Percentiles rank a stretch among this genome's conserved stretches.
phyloP scores from a whole-genome alignment of 1,140 invertebrate species.

The Aphelenchoides avenae region DNA sequence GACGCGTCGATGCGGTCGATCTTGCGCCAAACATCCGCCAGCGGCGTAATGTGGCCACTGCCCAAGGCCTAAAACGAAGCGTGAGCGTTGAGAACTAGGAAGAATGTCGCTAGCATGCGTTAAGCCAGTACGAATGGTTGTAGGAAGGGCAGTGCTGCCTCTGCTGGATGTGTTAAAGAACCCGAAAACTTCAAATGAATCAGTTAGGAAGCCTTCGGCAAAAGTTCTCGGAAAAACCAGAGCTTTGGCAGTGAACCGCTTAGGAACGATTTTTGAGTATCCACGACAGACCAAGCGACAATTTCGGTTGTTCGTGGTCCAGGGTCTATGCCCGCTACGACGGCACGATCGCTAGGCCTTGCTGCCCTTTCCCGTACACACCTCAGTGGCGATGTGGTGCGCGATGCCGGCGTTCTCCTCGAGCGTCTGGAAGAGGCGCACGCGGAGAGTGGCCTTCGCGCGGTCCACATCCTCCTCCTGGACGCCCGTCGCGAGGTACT shows the following conservation, averaged over 20 bases:
- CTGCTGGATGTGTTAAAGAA: too few species aligned
- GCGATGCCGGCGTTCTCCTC: constrained; percentile 36
- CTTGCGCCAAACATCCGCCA: constrained; percentile 30
- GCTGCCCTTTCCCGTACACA: constrained; percentile 4
- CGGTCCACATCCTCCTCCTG: constrained; percentile 43
- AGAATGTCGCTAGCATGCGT: too few species aligned
- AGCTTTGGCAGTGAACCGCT: too few species aligned
- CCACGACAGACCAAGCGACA: too few species aligned
- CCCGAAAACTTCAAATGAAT: constrained; percentile 15
- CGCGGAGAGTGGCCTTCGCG: constrained; percentile 34
- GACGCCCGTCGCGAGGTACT: constrained; percentile 37
- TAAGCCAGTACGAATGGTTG: too few species aligned
- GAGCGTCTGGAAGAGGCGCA: constrained; percentile 27
- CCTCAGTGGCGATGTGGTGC: constrained; percentile 34
- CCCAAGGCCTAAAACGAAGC: constrained; percentile 33
- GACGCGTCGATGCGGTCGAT: constrained; percentile 31
- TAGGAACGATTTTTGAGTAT: too few species aligned
- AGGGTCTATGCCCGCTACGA: too few species aligned
- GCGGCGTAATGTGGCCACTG: constrained; percentile 26
- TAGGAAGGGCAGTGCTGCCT: too few species aligned
- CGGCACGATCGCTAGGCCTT: too few species aligned
- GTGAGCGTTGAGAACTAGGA: constrained; percentile 8
- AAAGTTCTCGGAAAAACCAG: too few species aligned
- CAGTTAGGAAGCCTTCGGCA: constrained; percentile 2
- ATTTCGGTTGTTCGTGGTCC: too few species aligned